phyloP scores from a whole-genome alignment of 1,140 invertebrate genomes.

The Caenorhabditis tropicalis region DNA sequence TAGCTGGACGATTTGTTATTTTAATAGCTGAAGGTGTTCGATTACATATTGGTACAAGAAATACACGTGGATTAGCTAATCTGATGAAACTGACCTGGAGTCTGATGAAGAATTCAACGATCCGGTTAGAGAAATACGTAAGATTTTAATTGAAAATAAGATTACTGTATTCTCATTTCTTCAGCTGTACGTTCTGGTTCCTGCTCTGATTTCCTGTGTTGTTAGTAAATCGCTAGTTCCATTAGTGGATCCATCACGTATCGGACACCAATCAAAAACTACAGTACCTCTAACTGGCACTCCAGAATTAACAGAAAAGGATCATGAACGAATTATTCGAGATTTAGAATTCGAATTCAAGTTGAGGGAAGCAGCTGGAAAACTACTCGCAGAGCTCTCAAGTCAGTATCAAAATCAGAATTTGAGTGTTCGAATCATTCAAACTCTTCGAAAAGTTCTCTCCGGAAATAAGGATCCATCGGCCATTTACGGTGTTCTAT shows the following conservation, averaged over 20 bases:
- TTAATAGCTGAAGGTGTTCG: neutral
- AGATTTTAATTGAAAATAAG: too few species aligned
- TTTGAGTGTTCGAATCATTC: constrained; percentile 3
- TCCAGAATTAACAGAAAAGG: neutral
- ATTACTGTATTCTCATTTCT: neutral
- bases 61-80: constrained; percentile 7
- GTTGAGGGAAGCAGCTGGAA: neutral
- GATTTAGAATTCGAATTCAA: constrained; percentile 22
- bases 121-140: constrained; percentile 21
- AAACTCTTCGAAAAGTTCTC: neutral
- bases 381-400: neutral
- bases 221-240: constrained; percentile 1
- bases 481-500: constrained; percentile 4
- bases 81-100: constrained; percentile 11
- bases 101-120: constrained; percentile 23
- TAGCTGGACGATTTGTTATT: constrained; percentile 23
- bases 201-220: neutral
- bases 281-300: neutral
- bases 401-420: neutral
- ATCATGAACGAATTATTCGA: constrained; percentile 15
- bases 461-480: neutral
- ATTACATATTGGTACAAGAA: constrained; percentile 6
- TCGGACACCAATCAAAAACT: neutral
- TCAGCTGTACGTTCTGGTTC: constrained; percentile 20
- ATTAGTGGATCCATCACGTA: neutral